phyloP scores from a whole-genome alignment of 1,140 invertebrate species.

The Parapsyche elsis region DNA sequence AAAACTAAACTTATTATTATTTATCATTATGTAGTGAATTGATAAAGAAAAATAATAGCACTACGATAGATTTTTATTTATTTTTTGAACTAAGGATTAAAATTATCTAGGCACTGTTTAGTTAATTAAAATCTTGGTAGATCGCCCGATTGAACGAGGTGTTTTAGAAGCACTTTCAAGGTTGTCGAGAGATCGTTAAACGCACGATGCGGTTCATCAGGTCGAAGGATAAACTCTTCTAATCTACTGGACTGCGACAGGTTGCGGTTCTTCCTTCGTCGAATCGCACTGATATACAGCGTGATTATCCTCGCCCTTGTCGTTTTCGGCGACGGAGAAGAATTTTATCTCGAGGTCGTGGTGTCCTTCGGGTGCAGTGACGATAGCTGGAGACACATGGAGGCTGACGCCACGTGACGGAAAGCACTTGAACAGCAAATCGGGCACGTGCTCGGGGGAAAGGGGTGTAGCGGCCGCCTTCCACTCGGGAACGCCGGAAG shows the following conservation, averaged over 20 bases:
- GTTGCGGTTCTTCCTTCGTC: conserved; percentile 58
- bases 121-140: not conserved
- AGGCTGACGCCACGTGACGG: conserved; percentile 61
- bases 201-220: not conserved
- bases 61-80: conserved; percentile 3
- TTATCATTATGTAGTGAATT: not conserved
- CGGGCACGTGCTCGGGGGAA: conserved; percentile 42
- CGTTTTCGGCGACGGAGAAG: conserved; percentile 65
- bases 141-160: not conserved
- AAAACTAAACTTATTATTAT: not conserved
- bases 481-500: conserved; percentile 58
- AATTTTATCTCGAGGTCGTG: conserved; percentile 83
- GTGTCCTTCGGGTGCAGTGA: conserved; percentile 80
- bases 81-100: conserved; percentile 13
- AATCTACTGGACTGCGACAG: conserved; percentile 20
- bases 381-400: conserved; percentile 82
- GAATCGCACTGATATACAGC: conserved; percentile 54
- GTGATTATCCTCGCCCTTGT: not conserved
- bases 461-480: conserved; percentile 37
- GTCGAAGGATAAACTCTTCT: not conserved
- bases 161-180: conserved; percentile 15
- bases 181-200: conserved; percentile 26
- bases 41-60: conserved; percentile 18
- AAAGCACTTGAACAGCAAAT: conserved; percentile 48
- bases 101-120: conserved; percentile 30